Evolutionary conservation across 2,888 invertebrate genomes (phyloP), one percentile per base, ranked within the genome.

Genomic region (Kuschelorhynchus macadamiae): DNA sequence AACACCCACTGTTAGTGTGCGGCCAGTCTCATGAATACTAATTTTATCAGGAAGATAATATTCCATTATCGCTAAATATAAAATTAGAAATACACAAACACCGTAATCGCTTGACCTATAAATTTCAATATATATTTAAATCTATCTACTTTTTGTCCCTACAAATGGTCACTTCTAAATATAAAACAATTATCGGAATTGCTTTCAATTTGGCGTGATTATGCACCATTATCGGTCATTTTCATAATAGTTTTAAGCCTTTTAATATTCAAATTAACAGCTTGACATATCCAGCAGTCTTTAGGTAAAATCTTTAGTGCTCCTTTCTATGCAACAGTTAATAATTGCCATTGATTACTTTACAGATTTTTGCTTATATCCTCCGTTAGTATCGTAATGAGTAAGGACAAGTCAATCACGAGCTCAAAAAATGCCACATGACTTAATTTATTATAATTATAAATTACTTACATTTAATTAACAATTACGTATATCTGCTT

Each of bases 381-480:
- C 36, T 36, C 25, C 7, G 25, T 25, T 25, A 5, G 25, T 7
- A 3, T 25, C 36, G 36, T 36, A 36, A 36, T 36, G 36, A 4
- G 36, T 36, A 36, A 36, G 36, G 36, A 36, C 53, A 53, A 53
- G 53, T 53, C 53, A 53, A 53, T 53, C 53, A 53, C 39, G 53
- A 53, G 12, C 8, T 36, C 30, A 20, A 39, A 36, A 53, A 53
- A 41, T 11, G n/a, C 20, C 12, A 20, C 14, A 53, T 20, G 53
- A 53, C 11, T 39, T 53, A 18, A 53, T 36, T 53, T 39, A 20
- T 21, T 21, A 53, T 53, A 53, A 53, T 53, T 53, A 53, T 39
- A 53, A 53, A 53, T 53, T 53, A 53, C 53, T 53, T 53, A 18
- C 39, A 53, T 53, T 53, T 39, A 36, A 53, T 53, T 53, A 53